Evolutionary conservation across 1,140 invertebrate genomes (phyloP).

Genomic region (Druon quercuslanigerum): DNA sequence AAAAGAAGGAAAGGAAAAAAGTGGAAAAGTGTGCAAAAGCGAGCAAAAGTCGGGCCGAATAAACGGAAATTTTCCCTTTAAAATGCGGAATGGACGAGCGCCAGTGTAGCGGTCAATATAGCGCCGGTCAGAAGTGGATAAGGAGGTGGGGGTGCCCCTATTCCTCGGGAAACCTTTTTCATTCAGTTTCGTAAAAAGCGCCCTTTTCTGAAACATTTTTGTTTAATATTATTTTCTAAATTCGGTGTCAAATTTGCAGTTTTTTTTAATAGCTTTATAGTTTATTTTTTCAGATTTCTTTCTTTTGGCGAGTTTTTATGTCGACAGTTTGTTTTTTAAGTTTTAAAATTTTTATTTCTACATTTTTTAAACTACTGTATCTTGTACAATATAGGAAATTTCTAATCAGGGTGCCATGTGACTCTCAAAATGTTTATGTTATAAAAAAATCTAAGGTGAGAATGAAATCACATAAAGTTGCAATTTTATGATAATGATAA

Average conservation of each 20-base stretch:
- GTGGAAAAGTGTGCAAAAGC: slow-evolving; percentile 53
- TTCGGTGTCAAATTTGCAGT: background rate
- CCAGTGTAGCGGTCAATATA: slow-evolving; percentile 62
- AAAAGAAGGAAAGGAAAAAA: slow-evolving; percentile 37
- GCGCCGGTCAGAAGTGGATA: slow-evolving; percentile 46
- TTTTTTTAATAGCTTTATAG: no score
- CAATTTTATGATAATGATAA: no score
- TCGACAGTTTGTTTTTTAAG: no score
- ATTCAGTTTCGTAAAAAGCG: slow-evolving; percentile 68
- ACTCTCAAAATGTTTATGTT: no score
- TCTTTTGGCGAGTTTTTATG: no score
- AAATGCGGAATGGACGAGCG: slow-evolving; percentile 71
- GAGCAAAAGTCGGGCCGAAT: slow-evolving; percentile 63
- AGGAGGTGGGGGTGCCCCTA: slow-evolving; percentile 43
- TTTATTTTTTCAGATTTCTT: no score
- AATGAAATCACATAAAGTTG: no score
- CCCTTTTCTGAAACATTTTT: slow-evolving; percentile 56
- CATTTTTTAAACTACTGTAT: no score
- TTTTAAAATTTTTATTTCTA: no score
- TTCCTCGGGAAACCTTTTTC: slow-evolving; percentile 60
- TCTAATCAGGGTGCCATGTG: no score
- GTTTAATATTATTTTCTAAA: slow-evolving; percentile 33
- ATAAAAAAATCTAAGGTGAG: no score
- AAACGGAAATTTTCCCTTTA: slow-evolving; percentile 74
- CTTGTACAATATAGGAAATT: no score